These are phyloP conservation scores for Mormyrus lacerda DNA, from an alignment of 2,113 vertebrate genomes.

Conservation along the genomic window DNA sequence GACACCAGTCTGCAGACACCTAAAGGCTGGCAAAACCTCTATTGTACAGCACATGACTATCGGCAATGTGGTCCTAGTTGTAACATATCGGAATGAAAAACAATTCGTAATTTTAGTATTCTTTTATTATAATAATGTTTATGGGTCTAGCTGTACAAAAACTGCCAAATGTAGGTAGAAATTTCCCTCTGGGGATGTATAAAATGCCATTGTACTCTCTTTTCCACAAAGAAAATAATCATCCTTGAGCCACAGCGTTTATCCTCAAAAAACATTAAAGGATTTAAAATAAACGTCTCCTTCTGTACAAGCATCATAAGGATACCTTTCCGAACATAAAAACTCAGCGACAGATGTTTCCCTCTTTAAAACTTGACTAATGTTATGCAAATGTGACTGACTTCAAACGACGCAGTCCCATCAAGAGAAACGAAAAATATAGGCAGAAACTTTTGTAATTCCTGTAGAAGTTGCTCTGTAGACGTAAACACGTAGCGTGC, in stretches of 20 bases:
- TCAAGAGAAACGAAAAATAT: neutral
- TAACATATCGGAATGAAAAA: neutral
- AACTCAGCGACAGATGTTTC: neutral
- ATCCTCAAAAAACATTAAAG: constrained; percentile 2
- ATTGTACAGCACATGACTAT: neutral
- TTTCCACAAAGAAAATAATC: neutral
- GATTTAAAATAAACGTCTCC: neutral
- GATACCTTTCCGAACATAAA: neutral
- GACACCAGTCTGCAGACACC: neutral
- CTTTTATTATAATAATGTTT: neutral
- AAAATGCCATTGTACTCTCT: neutral
- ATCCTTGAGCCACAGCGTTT: neutral
- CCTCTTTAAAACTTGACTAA: neutral
- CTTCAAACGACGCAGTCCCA: neutral
- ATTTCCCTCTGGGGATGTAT: neutral
- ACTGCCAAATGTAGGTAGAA: neutral
- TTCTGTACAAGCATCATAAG: neutral
- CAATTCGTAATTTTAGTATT: neutral
- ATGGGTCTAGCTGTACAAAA: neutral
- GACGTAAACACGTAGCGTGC: neutral
- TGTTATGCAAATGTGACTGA: constrained; percentile 10
- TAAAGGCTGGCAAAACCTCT: neutral
- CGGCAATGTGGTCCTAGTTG: neutral
- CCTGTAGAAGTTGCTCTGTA: neutral
- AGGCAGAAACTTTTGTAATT: neutral